Base-by-base conservation (phyloP, 1,140 invertebrate species). In the Drosophila miranda region DNA sequence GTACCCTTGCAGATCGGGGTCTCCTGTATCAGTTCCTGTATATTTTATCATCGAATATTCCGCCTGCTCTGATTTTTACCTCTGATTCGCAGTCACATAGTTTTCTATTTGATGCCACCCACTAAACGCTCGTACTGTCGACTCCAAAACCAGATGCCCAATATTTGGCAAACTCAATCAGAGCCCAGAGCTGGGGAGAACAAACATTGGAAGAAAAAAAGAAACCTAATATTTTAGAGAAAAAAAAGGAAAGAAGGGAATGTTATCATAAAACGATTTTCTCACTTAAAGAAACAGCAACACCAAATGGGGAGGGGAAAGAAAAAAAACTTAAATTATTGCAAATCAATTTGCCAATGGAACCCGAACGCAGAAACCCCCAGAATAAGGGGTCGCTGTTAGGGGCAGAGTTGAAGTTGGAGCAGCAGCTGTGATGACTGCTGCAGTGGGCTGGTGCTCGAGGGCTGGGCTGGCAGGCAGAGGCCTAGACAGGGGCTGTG, bases 191-290 rank as follows among this genome's bases (percentile, higher is more conserved):
- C 21, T 41, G 42, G 26, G 48, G 26, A 30, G 26, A 23, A 54
- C 44, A 54, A 68, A 57, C 26, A 44, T 50, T 68, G 26, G 30
- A n/a, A 49, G 14, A 63, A 16, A 38, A 34, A 45, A 61, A 21
- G 55, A 64, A 55, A 56, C 21, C 55, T 42, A 56, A 44, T 21
- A 58, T 30, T 34, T 34, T 45, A 45, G 42, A 16, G 23, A 21
- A 53, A 58, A 54, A 66, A 72, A 49, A 55, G 19, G 45, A 21
- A 45, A 60, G 48, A 76, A 69, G 34, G 34, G 11, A 38, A 38
- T 54, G 75, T 74, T 78, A 87, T 87, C 79, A 87, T 87, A 84
- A 87, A 87, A 86, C 83, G 84, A 89, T 87, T 87, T 87, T 80
- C 83, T 79, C 79, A 80, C 78, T 89, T 84, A 69, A 67, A 59